Conservation (phyloP, 2,888 invertebrate species). For the Uropetala carovei region DNA sequence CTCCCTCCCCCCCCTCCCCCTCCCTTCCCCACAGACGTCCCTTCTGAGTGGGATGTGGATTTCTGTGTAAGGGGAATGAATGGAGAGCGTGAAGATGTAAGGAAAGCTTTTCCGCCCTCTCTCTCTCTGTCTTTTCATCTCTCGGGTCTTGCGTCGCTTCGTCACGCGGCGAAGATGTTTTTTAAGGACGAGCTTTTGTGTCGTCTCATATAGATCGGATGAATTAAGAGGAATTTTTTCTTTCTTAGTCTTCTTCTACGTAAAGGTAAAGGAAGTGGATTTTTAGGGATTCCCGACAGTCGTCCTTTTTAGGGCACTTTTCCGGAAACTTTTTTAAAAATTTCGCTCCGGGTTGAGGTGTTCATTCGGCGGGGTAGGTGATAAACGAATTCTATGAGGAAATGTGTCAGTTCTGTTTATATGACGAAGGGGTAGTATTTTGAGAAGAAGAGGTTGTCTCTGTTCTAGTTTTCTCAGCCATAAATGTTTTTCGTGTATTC, state of each 20-base stretch:
- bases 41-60: conserved; percentile 29
- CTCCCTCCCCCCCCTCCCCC: no score
- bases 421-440: no score
- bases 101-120: not conserved
- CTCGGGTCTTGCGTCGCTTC: not conserved
- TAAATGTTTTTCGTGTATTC: no score
- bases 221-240: conserved; percentile 9
- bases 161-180: not conserved
- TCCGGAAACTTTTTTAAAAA: no score
- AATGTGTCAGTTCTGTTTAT: no score
- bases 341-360: no score
- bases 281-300: no score
- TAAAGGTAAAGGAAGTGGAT: not conserved
- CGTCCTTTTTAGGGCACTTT: no score
- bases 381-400: no score
- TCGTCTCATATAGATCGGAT: not conserved
- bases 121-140: not conserved
- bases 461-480: no score
- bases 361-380: no score
- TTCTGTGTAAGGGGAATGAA: conserved; percentile 13
- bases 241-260: not conserved
- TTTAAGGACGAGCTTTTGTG: not conserved
- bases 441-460: no score
- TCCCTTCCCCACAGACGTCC: not conserved
- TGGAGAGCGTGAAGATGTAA: not conserved